Percentiles rank a stretch among this genome's conserved stretches.
Conservation (phyloP, 2,888 invertebrate species). For the Teleogryllus oceanicus region DNA sequence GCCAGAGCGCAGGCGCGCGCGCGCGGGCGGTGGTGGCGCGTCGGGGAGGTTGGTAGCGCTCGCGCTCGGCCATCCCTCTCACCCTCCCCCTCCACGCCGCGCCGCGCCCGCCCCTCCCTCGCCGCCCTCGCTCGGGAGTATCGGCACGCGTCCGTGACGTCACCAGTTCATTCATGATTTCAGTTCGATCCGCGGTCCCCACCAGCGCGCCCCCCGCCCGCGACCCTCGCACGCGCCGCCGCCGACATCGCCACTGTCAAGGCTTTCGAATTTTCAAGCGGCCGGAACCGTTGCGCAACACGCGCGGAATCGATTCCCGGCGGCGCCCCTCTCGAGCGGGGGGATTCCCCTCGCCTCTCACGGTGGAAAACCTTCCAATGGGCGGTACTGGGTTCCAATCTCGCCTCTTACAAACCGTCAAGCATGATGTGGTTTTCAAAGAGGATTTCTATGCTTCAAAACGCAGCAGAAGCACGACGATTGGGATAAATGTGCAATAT, state of each 20-base stretch:
- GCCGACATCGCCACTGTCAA: conserved; percentile 24
- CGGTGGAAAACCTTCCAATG: too few species aligned
- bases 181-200: not conserved
- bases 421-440: too few species aligned
- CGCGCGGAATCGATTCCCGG: not conserved
- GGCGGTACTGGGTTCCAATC: too few species aligned
- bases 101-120: conserved; percentile 31
- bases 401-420: too few species aligned
- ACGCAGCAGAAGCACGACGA: too few species aligned
- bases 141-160: conserved; percentile 31
- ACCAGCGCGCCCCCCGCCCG: not conserved
- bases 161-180: conserved; percentile 30
- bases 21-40: not conserved
- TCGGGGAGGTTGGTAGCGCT: conserved; percentile 25
- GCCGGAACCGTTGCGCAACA: conserved; percentile 23
- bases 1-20: too few species aligned
- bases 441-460: too few species aligned
- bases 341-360: too few species aligned
- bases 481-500: too few species aligned
- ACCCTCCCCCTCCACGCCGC: conserved; percentile 33
- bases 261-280: conserved; percentile 23
- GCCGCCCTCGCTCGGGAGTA: conserved; percentile 40
- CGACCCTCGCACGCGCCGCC: not conserved
- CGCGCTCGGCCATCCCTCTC: conserved; percentile 35
- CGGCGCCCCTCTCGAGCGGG: not conserved